These are phyloP conservation scores for Isaurus tuberculatus DNA, from an alignment of 92 coral and sea anemone genomes.

Conservation along the genomic window DNA sequence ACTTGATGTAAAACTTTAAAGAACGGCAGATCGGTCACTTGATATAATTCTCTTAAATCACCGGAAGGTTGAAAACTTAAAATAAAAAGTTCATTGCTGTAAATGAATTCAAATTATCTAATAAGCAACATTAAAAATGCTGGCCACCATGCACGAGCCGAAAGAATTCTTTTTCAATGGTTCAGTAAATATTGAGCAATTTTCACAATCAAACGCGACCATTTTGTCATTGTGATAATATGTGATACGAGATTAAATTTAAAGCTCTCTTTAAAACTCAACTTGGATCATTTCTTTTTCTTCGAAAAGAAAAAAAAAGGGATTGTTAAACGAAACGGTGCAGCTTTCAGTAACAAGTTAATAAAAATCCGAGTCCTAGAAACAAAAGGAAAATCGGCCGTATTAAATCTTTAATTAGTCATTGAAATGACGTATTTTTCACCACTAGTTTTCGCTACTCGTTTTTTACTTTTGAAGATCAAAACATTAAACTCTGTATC, in stretches of 20 bases:
- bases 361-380: not conserved
- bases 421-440: conserved; percentile 19
- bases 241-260: not conserved
- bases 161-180: not conserved
- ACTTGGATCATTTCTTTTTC: not conserved
- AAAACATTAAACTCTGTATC: not conserved
- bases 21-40: not conserved
- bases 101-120: not conserved
- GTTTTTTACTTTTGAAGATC: not conserved
- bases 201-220: not conserved
- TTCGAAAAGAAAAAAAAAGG: not conserved
- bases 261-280: not conserved
- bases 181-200: conserved; percentile 3
- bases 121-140: not conserved
- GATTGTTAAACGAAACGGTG: not conserved
- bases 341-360: not conserved
- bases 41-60: not conserved
- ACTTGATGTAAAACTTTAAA: not conserved
- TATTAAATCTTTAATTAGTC: conserved; percentile 34
- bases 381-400: conserved; percentile 28
- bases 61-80: not conserved
- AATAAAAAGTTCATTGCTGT: not conserved
- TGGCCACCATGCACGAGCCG: not conserved
- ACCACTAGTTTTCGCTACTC: not conserved
- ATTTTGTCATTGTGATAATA: not conserved